Evolutionary conservation across 2,797 vertebrate genomes (phyloP).

Genomic region (Aeoliscus strigatus): DNA sequence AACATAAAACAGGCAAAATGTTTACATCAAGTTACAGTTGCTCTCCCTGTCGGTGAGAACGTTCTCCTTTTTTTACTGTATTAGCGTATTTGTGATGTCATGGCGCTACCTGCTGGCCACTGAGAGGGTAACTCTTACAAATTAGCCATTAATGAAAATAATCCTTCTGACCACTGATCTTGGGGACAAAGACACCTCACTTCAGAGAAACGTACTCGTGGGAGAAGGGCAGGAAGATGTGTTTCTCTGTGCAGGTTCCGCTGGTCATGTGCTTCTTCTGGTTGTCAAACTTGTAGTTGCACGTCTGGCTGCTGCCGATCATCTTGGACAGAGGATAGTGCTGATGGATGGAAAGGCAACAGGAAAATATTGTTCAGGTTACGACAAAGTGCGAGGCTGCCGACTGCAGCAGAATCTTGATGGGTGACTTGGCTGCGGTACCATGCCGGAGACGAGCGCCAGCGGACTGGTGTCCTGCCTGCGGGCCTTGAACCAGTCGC

Average conservation of each 20-base stretch:
- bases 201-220: conserved; percentile 72
- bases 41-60: too few relatives aligned
- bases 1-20: too few relatives aligned
- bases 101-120: too few relatives aligned
- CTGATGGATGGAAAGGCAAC: conserved; percentile 55
- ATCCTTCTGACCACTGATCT: too few relatives aligned
- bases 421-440: conserved; percentile 44
- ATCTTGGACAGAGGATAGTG: conserved; percentile 77
- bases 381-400: too few relatives aligned
- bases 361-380: too few relatives aligned
- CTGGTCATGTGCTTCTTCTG: conserved; percentile 83
- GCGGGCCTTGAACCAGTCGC: conserved; percentile 75
- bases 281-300: conserved; percentile 84
- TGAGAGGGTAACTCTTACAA: too few relatives aligned
- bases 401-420: not conserved
- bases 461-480: conserved; percentile 82
- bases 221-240: conserved; percentile 84
- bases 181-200: too few relatives aligned
- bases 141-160: too few relatives aligned
- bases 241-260: conserved; percentile 83
- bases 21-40: too few relatives aligned
- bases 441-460: conserved; percentile 84
- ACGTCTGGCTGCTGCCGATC: conserved; percentile 85
- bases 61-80: too few relatives aligned
- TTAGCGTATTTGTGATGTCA: too few relatives aligned